Evolutionary conservation across 2,888 invertebrate species (phyloP).

Genomic region (Drosophila peninsularis): DNA sequence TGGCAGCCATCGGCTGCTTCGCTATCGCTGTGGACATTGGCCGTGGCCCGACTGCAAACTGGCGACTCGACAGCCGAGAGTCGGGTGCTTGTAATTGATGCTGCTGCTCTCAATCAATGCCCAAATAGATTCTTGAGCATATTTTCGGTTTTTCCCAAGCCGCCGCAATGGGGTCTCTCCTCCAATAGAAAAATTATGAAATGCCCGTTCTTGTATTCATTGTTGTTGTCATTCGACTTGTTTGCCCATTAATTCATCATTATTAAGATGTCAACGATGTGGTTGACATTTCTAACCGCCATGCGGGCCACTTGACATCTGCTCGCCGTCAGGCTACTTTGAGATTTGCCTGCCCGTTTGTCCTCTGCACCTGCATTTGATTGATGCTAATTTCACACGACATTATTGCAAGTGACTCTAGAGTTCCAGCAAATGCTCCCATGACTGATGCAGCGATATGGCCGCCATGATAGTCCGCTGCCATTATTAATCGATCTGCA

Average conservation of each 20-base stretch:
- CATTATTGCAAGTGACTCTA: slow-evolving; percentile 69
- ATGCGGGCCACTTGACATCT: slow-evolving; percentile 81
- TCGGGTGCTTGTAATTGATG: slow-evolving; percentile 65
- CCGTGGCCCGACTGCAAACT: slow-evolving; percentile 4
- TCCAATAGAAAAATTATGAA: slow-evolving; percentile 73
- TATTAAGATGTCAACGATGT: slow-evolving; percentile 82
- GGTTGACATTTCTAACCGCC: slow-evolving; percentile 78
- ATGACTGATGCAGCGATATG: slow-evolving; percentile 57
- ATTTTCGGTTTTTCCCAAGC: slow-evolving; percentile 55
- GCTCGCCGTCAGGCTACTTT: slow-evolving; percentile 57
- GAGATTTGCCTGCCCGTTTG: slow-evolving; percentile 47
- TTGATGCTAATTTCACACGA: slow-evolving; percentile 77
- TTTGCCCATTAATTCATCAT: slow-evolving; percentile 83
- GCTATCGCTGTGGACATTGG: slow-evolving; percentile 25
- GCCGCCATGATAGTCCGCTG: slow-evolving; percentile 12
- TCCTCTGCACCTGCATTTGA: slow-evolving; percentile 75
- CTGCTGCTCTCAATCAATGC: slow-evolving; percentile 74
- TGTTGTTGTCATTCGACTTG: slow-evolving; percentile 61
- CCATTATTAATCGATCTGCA: slow-evolving; percentile 53
- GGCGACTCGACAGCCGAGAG: slow-evolving; percentile 2
- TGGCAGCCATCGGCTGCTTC: slow-evolving; percentile 64
- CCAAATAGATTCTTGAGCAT: slow-evolving; percentile 55
- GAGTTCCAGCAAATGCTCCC: slow-evolving; percentile 36
- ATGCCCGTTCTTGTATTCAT: slow-evolving; percentile 47
- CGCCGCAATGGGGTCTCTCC: slow-evolving; percentile 40